These are phyloP conservation scores for Nipponacmea schrenckii DNA, from an alignment of 2,888 invertebrate species.

Conservation along the genomic window DNA sequence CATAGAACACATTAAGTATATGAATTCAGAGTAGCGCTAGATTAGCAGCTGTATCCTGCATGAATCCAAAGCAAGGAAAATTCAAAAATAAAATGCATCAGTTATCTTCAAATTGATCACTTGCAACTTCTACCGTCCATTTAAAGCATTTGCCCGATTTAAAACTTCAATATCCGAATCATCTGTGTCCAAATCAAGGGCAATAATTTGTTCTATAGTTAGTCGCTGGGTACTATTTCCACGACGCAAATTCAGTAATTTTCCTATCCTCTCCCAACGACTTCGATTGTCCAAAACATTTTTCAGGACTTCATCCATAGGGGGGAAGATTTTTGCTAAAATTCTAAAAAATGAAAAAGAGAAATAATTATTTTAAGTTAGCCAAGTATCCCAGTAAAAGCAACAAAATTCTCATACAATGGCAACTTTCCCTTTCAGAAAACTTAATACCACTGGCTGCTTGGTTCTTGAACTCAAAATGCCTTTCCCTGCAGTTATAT, in stretches of 20 bases:
- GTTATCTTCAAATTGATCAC: too few species aligned
- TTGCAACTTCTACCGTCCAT: not conserved
- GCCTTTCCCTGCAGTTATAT: too few species aligned
- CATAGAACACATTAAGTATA: too few species aligned
- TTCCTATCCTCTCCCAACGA: slow-evolving; percentile 62
- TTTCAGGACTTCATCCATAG: slow-evolving; percentile 44
- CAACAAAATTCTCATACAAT: too few species aligned
- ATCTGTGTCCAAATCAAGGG: slow-evolving; percentile 49
- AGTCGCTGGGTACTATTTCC: slow-evolving; percentile 53
- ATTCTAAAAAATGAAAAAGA: slow-evolving; percentile 40
- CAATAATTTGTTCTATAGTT: slow-evolving; percentile 57
- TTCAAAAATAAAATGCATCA: too few species aligned
- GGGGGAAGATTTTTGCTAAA: slow-evolving; percentile 53
- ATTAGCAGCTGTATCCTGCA: too few species aligned
- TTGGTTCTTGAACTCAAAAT: too few species aligned
- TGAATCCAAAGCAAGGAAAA: too few species aligned
- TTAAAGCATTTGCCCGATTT: not conserved
- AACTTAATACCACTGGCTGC: too few species aligned
- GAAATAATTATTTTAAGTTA: not conserved
- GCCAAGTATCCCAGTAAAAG: too few species aligned
- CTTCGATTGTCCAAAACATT: slow-evolving; percentile 59
- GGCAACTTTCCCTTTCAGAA: too few species aligned
- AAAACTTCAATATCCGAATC: slow-evolving; percentile 8
- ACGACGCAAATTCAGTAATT: slow-evolving; percentile 48
- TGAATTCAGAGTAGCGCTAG: too few species aligned